Conservation (phyloP, 1,140 invertebrate genomes). For the Geopemphigus sp. region DNA sequence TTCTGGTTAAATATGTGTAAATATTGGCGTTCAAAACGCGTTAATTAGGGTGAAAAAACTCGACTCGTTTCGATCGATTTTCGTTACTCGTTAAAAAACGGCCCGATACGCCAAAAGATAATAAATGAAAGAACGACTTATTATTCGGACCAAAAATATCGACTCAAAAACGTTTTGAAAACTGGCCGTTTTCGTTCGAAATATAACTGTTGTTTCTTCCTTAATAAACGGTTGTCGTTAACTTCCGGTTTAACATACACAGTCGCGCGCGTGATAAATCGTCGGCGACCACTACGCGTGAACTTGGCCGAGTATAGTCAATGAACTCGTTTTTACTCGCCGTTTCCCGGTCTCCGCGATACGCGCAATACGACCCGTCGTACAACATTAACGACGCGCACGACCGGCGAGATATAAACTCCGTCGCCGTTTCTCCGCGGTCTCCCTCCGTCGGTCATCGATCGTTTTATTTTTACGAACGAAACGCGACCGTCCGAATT, state of each 20-base stretch:
- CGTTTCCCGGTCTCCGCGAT: constrained; percentile 4
- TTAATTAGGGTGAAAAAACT: neutral
- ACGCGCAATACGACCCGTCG: neutral
- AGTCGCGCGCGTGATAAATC: neutral
- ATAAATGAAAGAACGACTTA: too few relatives aligned
- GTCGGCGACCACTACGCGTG: neutral
- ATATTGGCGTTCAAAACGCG: too few relatives aligned
- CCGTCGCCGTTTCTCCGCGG: neutral
- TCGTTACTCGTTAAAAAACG: neutral
- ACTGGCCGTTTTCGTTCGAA: too few relatives aligned
- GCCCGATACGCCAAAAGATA: neutral
- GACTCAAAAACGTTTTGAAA: too few relatives aligned
- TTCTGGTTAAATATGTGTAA: too few relatives aligned
- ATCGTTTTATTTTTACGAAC: too few relatives aligned
- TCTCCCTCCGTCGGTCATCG: neutral
- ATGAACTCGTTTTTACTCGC: constrained; percentile 17
- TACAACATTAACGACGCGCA: neutral
- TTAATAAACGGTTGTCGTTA: too few relatives aligned
- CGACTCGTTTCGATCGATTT: neutral
- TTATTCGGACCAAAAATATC: too few relatives aligned
- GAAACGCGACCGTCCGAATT: neutral
- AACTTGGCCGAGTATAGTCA: constrained; percentile 7
- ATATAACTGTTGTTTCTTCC: too few relatives aligned
- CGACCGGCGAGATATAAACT: neutral
- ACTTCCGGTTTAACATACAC: neutral